phyloP scores from a whole-genome alignment of 2,888 invertebrate genomes.

The Sinodicranocentrus sp. region DNA sequence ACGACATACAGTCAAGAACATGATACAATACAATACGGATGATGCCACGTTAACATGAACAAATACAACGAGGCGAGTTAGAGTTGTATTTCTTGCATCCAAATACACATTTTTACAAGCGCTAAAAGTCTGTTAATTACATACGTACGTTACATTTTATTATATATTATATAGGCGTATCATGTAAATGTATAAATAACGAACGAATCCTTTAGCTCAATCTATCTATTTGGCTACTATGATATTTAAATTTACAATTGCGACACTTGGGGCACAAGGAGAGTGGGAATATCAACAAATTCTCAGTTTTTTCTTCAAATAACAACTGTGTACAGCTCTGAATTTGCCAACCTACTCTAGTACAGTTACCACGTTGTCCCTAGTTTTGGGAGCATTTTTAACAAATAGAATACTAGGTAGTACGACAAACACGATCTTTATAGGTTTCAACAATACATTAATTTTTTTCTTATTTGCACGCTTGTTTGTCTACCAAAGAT shows the following conservation, averaged over 20 bases:
- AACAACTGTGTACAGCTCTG: neutral
- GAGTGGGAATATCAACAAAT: neutral
- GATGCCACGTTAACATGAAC: conserved; percentile 50
- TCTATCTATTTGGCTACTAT: conserved; percentile 1
- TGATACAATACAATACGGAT: conserved; percentile 62
- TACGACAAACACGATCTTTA: neutral
- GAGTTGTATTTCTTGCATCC: conserved; percentile 37
- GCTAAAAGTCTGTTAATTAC: conserved; percentile 31
- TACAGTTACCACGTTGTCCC: no score
- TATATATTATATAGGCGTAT: conserved; percentile 1
- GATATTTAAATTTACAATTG: neutral
- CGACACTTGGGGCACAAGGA: neutral
- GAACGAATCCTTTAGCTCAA: conserved; percentile 13
- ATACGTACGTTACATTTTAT: conserved; percentile 8
- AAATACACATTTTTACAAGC: conserved; percentile 58
- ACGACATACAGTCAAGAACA: conserved; percentile 65
- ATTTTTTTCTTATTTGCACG: no score
- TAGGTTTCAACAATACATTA: no score
- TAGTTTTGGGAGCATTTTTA: no score
- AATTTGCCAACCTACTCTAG: neutral
- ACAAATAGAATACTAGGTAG: no score
- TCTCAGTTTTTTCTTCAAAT: no score
- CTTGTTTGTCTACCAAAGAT: no score
- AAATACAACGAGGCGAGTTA: conserved; percentile 44
- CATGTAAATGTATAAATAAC: conserved; percentile 47